Conservation (phyloP, 2,888 invertebrate genomes). For the Melieria picta region DNA sequence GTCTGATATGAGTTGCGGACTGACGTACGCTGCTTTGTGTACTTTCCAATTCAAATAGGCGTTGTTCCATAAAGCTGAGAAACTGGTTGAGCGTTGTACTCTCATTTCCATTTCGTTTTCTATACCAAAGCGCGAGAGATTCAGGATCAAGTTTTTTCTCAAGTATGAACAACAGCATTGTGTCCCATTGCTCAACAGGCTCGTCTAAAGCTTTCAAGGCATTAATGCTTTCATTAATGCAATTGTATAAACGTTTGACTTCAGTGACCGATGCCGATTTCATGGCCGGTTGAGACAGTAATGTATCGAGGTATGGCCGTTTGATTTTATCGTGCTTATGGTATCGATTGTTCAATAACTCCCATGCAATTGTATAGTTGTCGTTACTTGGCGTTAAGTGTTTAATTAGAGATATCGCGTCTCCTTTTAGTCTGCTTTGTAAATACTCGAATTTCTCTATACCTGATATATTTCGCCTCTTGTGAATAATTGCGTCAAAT, state of each 20-base stretch:
- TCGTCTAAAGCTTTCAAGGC: slow-evolving; percentile 31
- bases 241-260: no score
- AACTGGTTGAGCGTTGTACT: slow-evolving; percentile 26
- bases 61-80: slow-evolving; percentile 29
- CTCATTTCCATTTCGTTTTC: slow-evolving; percentile 19
- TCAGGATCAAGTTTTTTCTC: slow-evolving; percentile 34
- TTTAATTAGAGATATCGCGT: slow-evolving; percentile 37
- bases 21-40: background rate
- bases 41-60: slow-evolving; percentile 34
- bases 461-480: slow-evolving; percentile 26
- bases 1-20: background rate
- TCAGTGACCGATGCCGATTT: slow-evolving; percentile 12
- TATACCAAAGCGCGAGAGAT: slow-evolving; percentile 31
- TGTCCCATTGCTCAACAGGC: slow-evolving; percentile 27
- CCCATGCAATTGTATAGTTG: slow-evolving; percentile 39
- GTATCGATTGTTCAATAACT: slow-evolving; percentile 36
- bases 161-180: slow-evolving; percentile 30
- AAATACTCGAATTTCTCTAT: slow-evolving; percentile 38
- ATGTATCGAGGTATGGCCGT: slow-evolving; percentile 26
- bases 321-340: slow-evolving; percentile 35
- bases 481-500: slow-evolving; percentile 33
- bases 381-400: slow-evolving; percentile 35
- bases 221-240: slow-evolving; percentile 27
- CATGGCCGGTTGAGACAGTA: slow-evolving; percentile 24
- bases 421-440: slow-evolving; percentile 34